Conservation (phyloP, 2,888 invertebrate species). For the Acrocera orbiculus region DNA sequence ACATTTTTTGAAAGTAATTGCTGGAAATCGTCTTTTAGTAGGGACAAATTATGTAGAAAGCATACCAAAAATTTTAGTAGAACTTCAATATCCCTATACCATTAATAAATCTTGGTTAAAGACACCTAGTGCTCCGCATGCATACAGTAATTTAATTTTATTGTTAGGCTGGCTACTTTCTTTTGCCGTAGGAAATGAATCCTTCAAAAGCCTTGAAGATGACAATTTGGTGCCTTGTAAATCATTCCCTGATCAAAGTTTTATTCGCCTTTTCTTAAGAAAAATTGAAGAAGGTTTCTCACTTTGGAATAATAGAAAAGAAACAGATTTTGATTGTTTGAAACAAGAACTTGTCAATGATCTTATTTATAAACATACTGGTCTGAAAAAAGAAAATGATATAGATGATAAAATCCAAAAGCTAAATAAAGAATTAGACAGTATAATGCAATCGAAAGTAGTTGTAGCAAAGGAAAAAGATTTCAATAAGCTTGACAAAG, state of each 20-base stretch:
- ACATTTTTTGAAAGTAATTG: constrained; percentile 21
- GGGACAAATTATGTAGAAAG: constrained; percentile 24
- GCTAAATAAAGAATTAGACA: constrained; percentile 6
- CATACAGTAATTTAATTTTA: constrained; percentile 24
- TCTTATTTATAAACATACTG: constrained; percentile 16
- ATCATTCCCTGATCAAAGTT: constrained; percentile 18
- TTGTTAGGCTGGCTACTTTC: constrained; percentile 24
- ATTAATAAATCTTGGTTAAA: constrained; percentile 28
- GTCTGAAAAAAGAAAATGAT: constrained; percentile 14
- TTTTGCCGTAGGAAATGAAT: constrained; percentile 14
- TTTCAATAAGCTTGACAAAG: constrained; percentile 13
- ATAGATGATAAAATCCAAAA: constrained; percentile 14
- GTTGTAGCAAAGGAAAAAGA: constrained; percentile 14
- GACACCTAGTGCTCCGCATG: constrained; percentile 27
- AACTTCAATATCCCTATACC: constrained; percentile 24
- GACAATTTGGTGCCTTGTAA: constrained; percentile 7
- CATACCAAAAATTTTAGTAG: constrained; percentile 20
- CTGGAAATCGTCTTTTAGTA: constrained; percentile 21
- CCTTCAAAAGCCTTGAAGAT: constrained; percentile 5
- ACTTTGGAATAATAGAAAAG: constrained; percentile 11
- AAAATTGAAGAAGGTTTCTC: constrained; percentile 20
- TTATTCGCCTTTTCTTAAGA: constrained; percentile 14
- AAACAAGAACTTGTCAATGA: constrained; percentile 17
- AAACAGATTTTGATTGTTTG: constrained; percentile 18
- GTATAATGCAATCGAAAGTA: constrained; percentile 1